A percentile compares a stretch with the other conserved stretches of the same genome.
Conservation (phyloP, 2,888 invertebrate genomes). For the Ennomos quercinarius region DNA sequence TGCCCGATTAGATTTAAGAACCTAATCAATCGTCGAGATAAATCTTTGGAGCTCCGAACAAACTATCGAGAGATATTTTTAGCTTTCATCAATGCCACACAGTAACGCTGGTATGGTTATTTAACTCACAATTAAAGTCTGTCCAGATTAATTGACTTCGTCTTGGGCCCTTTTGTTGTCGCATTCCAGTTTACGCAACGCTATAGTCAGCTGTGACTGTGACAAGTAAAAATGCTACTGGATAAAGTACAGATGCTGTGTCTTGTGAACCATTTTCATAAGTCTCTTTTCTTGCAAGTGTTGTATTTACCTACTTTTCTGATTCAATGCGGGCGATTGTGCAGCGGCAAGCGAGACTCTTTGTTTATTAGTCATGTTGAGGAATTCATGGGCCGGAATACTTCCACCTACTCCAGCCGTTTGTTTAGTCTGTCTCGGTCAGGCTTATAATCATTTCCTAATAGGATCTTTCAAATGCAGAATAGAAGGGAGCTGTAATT, state of each 20-base stretch:
- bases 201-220: conserved; percentile 29
- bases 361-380: conserved; percentile 30
- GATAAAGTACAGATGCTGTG: conserved; percentile 23
- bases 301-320: conserved; percentile 32
- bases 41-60: conserved; percentile 16
- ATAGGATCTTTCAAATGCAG: conserved; percentile 13
- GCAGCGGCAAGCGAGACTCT: conserved; percentile 13
- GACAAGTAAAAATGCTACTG: conserved; percentile 23
- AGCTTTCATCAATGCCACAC: conserved; percentile 38
- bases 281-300: conserved; percentile 21
- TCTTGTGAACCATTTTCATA: conserved; percentile 24
- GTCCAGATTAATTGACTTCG: conserved; percentile 38
- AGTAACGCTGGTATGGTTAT: conserved; percentile 31
- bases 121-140: conserved; percentile 35
- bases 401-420: conserved; percentile 16
- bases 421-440: conserved; percentile 26
- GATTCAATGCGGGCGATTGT: conserved; percentile 25
- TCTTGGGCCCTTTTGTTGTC: conserved; percentile 38
- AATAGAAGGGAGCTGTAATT: conserved; percentile 16
- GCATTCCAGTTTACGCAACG: conserved; percentile 37
- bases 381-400: conserved; percentile 30
- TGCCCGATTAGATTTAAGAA: conserved; percentile 12
- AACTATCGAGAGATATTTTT: conserved; percentile 31
- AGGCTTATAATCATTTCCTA: conserved; percentile 13
- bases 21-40: conserved; percentile 21